Evolutionary conservation across 2,888 invertebrate genomes (phyloP), one percentile per base, ranked within the genome.

Genomic region (Invenusta paracnida): DNA sequence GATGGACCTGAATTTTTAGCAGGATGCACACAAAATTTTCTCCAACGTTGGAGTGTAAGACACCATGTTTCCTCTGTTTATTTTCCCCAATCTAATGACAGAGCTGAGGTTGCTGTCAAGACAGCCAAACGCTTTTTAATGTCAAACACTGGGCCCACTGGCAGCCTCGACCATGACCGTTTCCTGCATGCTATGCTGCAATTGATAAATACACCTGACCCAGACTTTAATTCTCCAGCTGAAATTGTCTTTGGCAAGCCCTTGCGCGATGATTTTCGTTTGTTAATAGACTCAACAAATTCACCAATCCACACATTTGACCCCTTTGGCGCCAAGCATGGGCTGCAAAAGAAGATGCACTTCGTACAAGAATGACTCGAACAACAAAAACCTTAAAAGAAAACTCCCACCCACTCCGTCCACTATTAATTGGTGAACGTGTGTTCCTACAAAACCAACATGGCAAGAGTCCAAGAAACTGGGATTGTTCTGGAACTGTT

Each of bases 291-390:
- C 73, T 73, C 17, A 23, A 73, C 2, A 73, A 73, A 23, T 73
- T n/a, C 25, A 13, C 23, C 17, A 73, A 73, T 73, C 73, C 73
- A 73, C 73, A 73, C 73, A 73, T 73, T n/a, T 5, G 25, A 5
- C 23, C 73, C 11, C 73, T 73, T 23, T 73, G 73, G 27, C 27
- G 73, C 11, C 73, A 73, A 73, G 73, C 23, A 73, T 73, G 73
- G 73, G 73, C 73, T n/a, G 73, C 25, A 73, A 73, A 73, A 73
- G 48, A 73, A 23, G 73, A 73, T 13, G 73, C 73, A n/a, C 25
- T 73, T 73, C 73, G 27, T 23, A 73, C 5, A 73, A 5, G 73
- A 73, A 73, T 73, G 11, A 23, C 73, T 23, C 73, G 27, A 73
- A 25, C 73, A 73, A 73, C 73, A 5, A 23, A 73, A 23, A 23